Percentiles rank a stretch among this genome's conserved stretches.
phyloP scores from a whole-genome alignment of 2,113 vertebrate genomes.

The Alces alces region DNA sequence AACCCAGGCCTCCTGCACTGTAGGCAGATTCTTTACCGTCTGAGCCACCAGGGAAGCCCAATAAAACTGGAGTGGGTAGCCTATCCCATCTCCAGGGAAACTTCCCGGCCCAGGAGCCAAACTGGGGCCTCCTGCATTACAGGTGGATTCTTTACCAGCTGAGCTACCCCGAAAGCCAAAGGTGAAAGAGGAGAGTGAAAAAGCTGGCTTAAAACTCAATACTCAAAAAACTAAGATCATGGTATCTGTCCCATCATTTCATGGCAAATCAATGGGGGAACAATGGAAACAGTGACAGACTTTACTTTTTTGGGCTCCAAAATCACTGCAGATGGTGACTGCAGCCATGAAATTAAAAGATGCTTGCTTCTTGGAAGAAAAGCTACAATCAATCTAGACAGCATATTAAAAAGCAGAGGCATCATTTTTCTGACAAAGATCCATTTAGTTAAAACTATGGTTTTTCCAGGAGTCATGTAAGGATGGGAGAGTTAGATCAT shows the following conservation, averaged over 20 bases:
- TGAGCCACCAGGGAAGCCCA: not conserved
- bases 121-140: not conserved
- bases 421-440: not conserved
- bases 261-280: not conserved
- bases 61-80: not conserved
- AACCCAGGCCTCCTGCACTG: not conserved
- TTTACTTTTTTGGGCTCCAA: not conserved
- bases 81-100: not conserved
- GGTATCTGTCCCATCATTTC: not conserved
- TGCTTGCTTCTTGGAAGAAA: not conserved
- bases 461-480: not conserved
- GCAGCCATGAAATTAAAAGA: not conserved
- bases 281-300: not conserved
- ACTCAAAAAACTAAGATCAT: not conserved
- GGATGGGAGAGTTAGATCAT: not conserved
- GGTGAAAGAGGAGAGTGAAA: not conserved
- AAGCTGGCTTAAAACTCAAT: not conserved
- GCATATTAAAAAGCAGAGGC: not conserved
- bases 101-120: not conserved
- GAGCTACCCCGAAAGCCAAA: not conserved
- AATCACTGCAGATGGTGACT: not conserved
- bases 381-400: not conserved
- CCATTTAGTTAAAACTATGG: not conserved
- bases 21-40: not conserved
- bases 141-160: not conserved